Conservation (phyloP, 2,888 invertebrate genomes). For the Arge pagana region DNA sequence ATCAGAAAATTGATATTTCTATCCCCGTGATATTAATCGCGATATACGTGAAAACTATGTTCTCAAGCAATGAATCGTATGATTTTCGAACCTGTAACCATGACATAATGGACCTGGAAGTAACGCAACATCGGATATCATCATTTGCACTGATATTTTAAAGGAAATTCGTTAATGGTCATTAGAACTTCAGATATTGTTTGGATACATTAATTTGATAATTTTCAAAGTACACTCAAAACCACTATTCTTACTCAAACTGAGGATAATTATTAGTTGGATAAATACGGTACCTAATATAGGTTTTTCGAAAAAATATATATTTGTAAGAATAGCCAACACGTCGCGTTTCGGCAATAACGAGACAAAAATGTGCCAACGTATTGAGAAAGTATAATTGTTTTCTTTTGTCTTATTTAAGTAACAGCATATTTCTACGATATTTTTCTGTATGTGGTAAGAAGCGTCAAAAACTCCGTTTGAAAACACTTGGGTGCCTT, state of each 20-base stretch:
- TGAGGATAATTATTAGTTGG: slow-evolving; percentile 6
- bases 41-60: too few relatives aligned
- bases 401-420: slow-evolving; percentile 22
- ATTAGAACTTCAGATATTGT: too few relatives aligned
- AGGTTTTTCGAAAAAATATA: not conserved
- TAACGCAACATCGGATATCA: too few relatives aligned
- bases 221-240: too few relatives aligned
- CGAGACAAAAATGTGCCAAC: slow-evolving; percentile 38
- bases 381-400: slow-evolving; percentile 22
- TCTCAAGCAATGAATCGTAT: too few relatives aligned
- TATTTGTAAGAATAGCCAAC: slow-evolving; percentile 35
- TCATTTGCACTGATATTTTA: too few relatives aligned
- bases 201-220: too few relatives aligned
- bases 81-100: too few relatives aligned
- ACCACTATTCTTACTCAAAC: not conserved
- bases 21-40: too few relatives aligned
- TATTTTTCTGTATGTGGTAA: slow-evolving; percentile 20
- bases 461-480: slow-evolving; percentile 1
- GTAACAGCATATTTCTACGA: slow-evolving; percentile 15
- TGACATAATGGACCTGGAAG: too few relatives aligned
- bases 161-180: too few relatives aligned
- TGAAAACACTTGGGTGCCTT: slow-evolving; percentile 6
- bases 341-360: slow-evolving; percentile 33
- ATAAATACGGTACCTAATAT: slow-evolving; percentile 19
- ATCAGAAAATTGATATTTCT: too few relatives aligned